Conservation (phyloP, 1,140 invertebrate species). For the Drosophila pruinosa region DNA sequence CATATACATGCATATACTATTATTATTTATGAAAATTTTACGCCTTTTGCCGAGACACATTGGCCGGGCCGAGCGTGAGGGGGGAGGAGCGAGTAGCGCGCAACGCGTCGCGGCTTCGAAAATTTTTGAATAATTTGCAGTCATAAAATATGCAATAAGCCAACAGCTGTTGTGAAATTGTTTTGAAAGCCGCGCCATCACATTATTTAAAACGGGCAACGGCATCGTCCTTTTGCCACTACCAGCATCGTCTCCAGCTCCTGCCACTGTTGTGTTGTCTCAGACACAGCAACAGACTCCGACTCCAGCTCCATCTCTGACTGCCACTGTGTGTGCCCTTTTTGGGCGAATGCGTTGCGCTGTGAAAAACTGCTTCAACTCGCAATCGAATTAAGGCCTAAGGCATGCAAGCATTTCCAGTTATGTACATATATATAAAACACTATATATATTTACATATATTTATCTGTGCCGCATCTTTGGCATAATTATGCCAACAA, state of each 20-base stretch:
- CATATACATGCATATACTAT: conserved; percentile 47
- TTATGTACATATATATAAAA: too few relatives aligned
- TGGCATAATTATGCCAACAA: neutral
- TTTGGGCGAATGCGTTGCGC: neutral
- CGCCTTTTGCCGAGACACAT: conserved; percentile 46
- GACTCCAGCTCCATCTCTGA: neutral
- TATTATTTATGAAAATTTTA: conserved; percentile 59
- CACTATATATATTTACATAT: too few relatives aligned
- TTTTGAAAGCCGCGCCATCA: conserved; percentile 83
- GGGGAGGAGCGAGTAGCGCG: neutral
- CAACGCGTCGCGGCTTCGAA: conserved; percentile 66
- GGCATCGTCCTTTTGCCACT: conserved; percentile 18
- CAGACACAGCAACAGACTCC: conserved; percentile 4
- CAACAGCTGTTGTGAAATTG: conserved; percentile 83
- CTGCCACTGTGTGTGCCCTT: neutral
- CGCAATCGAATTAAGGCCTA: conserved; percentile 7
- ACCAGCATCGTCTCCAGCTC: neutral
- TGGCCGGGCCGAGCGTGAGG: neutral
- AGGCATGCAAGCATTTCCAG: neutral
- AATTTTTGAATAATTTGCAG: conserved; percentile 83
- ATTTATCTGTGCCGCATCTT: too few relatives aligned
- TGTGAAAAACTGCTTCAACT: neutral
- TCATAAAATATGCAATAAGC: conserved; percentile 83
- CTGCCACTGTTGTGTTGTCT: neutral
- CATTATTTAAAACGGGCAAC: conserved; percentile 79